phyloP scores from a whole-genome alignment of 1,140 invertebrate genomes.

The Brachionus plicatilis region DNA sequence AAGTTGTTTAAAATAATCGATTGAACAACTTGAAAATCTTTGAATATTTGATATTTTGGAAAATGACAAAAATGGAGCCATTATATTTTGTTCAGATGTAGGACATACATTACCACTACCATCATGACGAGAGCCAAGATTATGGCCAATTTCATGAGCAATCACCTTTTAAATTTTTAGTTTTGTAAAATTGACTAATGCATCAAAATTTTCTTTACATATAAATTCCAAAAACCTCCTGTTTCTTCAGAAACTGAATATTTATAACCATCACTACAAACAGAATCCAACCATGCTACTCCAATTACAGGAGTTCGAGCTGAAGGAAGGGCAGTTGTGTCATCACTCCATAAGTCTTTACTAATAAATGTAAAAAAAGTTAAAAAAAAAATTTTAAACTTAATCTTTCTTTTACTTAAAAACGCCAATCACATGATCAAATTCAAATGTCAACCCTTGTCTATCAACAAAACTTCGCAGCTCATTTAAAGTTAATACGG shows the following conservation, averaged over 20 bases:
- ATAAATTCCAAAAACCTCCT: slow-evolving; percentile 15
- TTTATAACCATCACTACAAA: not conserved
- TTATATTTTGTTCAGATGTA: not conserved
- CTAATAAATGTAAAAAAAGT: not conserved
- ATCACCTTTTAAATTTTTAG: not conserved
- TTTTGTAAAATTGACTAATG: no score
- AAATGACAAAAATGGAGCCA: not conserved
- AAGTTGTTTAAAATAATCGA: not conserved
- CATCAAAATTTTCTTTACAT: not conserved
- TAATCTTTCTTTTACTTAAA: not conserved
- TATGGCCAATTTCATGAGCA: slow-evolving; percentile 12
- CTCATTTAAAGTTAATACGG: not conserved
- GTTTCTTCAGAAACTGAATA: slow-evolving; percentile 18
- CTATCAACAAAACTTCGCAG: not conserved
- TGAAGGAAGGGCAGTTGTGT: not conserved
- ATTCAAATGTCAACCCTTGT: not conserved
- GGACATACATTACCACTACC: not conserved
- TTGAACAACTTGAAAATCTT: slow-evolving; percentile 26
- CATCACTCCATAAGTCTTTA: not conserved
- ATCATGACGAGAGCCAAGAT: not conserved
- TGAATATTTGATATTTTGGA: slow-evolving; percentile 20
- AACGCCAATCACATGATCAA: slow-evolving; percentile 11
- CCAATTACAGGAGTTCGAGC: not conserved
- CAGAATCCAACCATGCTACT: not conserved
- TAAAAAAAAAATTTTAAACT: not conserved